Evolutionary conservation across 2,797 vertebrate genomes (phyloP), one percentile per base, ranked within the genome.

Genomic region (Myotis myotis): DNA sequence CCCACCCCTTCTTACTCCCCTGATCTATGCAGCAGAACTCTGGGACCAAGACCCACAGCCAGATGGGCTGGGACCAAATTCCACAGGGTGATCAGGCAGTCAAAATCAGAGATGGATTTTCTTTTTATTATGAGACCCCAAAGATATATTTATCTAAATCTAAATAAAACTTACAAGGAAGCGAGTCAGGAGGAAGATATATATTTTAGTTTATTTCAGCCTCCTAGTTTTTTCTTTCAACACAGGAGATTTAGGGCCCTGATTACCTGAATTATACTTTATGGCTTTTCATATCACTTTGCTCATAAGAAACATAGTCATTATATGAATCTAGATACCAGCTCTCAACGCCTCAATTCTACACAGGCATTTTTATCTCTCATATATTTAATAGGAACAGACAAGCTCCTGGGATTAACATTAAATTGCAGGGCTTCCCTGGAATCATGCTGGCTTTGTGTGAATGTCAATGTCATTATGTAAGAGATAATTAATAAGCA

Each of bases 281-380:
- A n/a, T 22, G 41, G 25, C 36, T 84, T 71, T 82, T 86, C 6
- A 51, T 13, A 62, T 62, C 79, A 47, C 30, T 80, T 71, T 72
- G 51, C 20, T 95, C 38, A 72, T 70, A 68, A 64, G 0, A 88
- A 49, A 75, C 47, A 86, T 5, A 57, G 55, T 33, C 57, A 33
- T 75, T 51, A 60, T 13, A 20, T 33, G n/a, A 93, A 55, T 38
- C 78, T 53, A 80, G 28, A 82, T 47, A 78, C 1, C 33, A 36
- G 57, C 91, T 94, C 49, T 79, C 55, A 44, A 93, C 78, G 94
- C 5, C 8, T 76, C 66, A 62, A 17, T 84, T 90, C 91, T 87
- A 71, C 6, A 28, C 0, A 55, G 30, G 17, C 22, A 57, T 91
- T 93, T 95, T 71, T 23, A 92, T 57, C 36, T 41, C 68, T 25